These are phyloP conservation scores for Liposcelis brunnea DNA, from an alignment of 2,888 invertebrate genomes.

Conservation along the genomic window DNA sequence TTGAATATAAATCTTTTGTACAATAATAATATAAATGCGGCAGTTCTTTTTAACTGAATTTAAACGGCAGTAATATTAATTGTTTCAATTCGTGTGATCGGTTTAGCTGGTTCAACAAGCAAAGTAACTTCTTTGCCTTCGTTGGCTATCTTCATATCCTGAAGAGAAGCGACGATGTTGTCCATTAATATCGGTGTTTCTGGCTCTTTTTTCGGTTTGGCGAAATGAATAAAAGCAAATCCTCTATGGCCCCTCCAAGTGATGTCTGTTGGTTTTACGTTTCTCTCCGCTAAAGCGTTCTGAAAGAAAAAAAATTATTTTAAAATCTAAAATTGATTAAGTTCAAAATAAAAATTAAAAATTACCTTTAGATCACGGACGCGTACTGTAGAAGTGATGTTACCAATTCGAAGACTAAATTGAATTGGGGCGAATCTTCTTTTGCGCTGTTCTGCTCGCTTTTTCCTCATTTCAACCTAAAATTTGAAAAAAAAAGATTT, in stretches of 20 bases:
- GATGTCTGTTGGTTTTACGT: slow-evolving; percentile 58
- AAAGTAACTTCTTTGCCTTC: slow-evolving; percentile 24
- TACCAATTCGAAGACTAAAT: slow-evolving; percentile 38
- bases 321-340: not conserved
- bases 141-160: slow-evolving; percentile 28
- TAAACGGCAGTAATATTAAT: too few species aligned
- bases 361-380: slow-evolving; percentile 50
- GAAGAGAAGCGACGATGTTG: slow-evolving; percentile 31
- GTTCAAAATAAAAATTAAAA: not conserved
- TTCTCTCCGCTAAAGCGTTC: slow-evolving; percentile 48
- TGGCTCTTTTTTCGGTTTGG: slow-evolving; percentile 31
- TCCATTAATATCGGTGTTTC: slow-evolving; percentile 28
- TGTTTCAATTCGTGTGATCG: slow-evolving; percentile 31
- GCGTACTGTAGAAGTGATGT: slow-evolving; percentile 51
- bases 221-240: slow-evolving; percentile 57
- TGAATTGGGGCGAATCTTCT: slow-evolving; percentile 14
- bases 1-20: too few species aligned
- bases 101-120: slow-evolving; percentile 29
- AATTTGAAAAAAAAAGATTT: too few species aligned
- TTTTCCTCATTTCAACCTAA: too few species aligned
- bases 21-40: too few species aligned
- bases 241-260: slow-evolving; percentile 42
- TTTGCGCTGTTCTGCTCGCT: too few species aligned
- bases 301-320: not conserved
- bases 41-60: too few species aligned